Evolutionary conservation across 2,113 vertebrate species (phyloP), one percentile per base, ranked within the genome.

Genomic region (Sorex fumeus): DNA sequence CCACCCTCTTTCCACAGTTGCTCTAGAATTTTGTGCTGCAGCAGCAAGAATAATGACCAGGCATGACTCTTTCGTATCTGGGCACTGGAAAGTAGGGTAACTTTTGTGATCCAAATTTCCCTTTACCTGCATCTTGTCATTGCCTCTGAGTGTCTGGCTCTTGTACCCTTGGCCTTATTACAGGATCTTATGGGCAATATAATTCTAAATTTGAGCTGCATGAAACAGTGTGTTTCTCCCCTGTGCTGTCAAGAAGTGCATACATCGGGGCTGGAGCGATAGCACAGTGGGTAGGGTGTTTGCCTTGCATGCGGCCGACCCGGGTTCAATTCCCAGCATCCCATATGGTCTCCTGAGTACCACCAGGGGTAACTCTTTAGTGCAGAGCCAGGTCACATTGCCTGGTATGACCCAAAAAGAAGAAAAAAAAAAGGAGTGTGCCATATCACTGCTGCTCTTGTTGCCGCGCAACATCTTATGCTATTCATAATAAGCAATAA

Each of bases 1-100:
- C 9, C 23, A 71, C 45, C 30, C 4, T 43, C 62, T 64, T 83
- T 84, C 67, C 82, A 53, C 27, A 19, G 45, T 83, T 74, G 4
- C 15, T n/a, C 57, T 87, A 43, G 32, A 79, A 90, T 74, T 74
- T 83, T 90, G 47, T 84, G n/a, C 69, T 77, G 50, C 1, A 7
- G 8, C 50, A 3, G 23, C 71, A 87, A 79, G 27, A 32, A n/a
- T 79, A 70, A 66, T 57, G 32, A 15, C 47, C 10, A 12, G 21
- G 25, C 77, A 45, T 69, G 53, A 19, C 23, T 72, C 45, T 83
- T 69, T 81, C 69, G 64, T n/a, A 69, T 70, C 47, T 87, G 75
- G 45, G 50, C 34, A 25, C 23, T 62, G n/a, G 88, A 32, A 90
- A 79, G 50, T 79, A 15, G 53, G 47, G 40, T 90, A 23, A 43